A percentile compares a stretch with the other conserved stretches of the same genome.
phyloP scores from a whole-genome alignment of 2,888 invertebrate species.

The Anorthoa munda region DNA sequence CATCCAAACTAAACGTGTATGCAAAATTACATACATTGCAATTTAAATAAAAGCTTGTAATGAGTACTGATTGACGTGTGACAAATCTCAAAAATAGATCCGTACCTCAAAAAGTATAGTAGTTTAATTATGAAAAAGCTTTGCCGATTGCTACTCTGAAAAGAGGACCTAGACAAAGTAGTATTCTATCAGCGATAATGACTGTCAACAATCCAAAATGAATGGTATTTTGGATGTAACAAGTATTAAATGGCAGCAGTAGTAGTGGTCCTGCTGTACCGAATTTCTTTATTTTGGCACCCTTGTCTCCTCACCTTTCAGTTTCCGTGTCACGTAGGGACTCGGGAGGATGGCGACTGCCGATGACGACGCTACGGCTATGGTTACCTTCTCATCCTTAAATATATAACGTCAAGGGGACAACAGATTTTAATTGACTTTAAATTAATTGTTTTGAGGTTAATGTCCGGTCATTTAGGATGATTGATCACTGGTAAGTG shows the following conservation, averaged over 20 bases:
- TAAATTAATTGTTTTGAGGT: slow-evolving; percentile 38
- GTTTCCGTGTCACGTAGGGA: slow-evolving; percentile 48
- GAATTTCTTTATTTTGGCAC: slow-evolving; percentile 5
- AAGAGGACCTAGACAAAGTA: not conserved
- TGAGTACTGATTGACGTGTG: no score
- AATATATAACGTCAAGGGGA: slow-evolving; percentile 17
- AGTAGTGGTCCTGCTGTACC: slow-evolving; percentile 4
- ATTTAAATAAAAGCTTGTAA: no score
- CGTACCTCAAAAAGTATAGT: no score
- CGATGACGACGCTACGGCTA: slow-evolving; percentile 9
- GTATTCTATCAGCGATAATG: no score
- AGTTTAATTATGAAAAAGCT: not conserved
- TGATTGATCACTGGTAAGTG: slow-evolving; percentile 1
- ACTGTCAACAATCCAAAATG: no score
- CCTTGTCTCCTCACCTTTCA: slow-evolving; percentile 20
- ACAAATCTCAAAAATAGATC: no score
- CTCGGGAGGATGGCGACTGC: slow-evolving; percentile 24
- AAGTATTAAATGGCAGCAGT: not conserved
- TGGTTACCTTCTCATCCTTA: slow-evolving; percentile 19
- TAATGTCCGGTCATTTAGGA: slow-evolving; percentile 25
- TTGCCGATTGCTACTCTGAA: not conserved
- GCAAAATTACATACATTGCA: no score
- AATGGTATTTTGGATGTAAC: no score
- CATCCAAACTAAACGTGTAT: no score
- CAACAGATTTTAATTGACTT: slow-evolving; percentile 47